Evolutionary conservation across 2,797 vertebrate species (phyloP).

Genomic region (Neoniphon sammara): DNA sequence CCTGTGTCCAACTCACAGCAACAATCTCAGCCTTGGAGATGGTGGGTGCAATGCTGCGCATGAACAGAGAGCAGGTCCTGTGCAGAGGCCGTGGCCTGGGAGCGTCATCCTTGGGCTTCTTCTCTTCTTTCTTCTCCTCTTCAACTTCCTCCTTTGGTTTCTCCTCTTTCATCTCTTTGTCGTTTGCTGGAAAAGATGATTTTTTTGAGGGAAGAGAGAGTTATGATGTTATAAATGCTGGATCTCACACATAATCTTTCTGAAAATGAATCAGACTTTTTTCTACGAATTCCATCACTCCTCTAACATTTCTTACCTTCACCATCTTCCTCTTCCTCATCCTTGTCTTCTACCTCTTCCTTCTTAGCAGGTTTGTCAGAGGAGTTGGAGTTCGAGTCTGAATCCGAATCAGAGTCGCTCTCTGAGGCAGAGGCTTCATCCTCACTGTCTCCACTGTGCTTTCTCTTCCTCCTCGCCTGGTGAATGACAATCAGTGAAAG

Average conservation of each 20-base stretch:
- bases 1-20: constrained; percentile 82
- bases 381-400: constrained; percentile 86
- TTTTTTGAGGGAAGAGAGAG: not conserved
- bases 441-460: constrained; percentile 90
- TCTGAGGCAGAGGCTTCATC: constrained; percentile 88
- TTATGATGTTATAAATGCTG: not conserved
- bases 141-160: constrained; percentile 81
- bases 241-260: not conserved
- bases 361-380: constrained; percentile 84
- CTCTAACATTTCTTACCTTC: constrained; percentile 63
- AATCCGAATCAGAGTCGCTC: constrained; percentile 89
- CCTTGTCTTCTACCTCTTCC: constrained; percentile 75
- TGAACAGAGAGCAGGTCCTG: constrained; percentile 92
- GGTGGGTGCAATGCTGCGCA: constrained; percentile 92
- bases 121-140: constrained; percentile 84
- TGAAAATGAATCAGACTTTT: not conserved
- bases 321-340: constrained; percentile 80
- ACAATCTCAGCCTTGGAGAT: constrained; percentile 93
- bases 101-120: constrained; percentile 83
- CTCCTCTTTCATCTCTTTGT: constrained; percentile 63
- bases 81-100: constrained; percentile 90
- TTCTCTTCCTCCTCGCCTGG: constrained; percentile 87
- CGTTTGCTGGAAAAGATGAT: constrained; percentile 5
- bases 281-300: no score
- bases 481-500: constrained; percentile 8